Evolutionary conservation across 2,797 vertebrate genomes (phyloP).

Genomic region (Sebastes nivosus): DNA sequence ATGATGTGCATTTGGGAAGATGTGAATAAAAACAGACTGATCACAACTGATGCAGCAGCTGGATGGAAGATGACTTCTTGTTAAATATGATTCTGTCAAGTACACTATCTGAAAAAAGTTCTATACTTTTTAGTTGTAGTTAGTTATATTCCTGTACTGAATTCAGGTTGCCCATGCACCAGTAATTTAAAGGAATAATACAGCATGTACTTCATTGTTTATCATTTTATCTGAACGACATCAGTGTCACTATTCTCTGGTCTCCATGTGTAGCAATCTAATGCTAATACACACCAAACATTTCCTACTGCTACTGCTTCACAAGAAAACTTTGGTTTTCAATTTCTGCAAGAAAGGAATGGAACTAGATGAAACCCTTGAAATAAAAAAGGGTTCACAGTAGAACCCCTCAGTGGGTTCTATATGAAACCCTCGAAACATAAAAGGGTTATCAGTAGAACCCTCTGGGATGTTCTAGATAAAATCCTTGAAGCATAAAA

Average conservation of each 20-base stretch:
- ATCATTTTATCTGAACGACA: not conserved
- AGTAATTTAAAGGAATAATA: no score
- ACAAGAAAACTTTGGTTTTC: no score
- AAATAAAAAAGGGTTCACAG: no score
- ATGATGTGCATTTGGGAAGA: constrained; percentile 14
- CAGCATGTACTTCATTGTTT: not conserved
- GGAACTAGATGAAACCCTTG: no score
- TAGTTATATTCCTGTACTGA: not conserved
- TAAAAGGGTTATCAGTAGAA: no score
- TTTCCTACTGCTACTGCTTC: no score
- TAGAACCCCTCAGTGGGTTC: no score
- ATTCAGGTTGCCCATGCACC: not conserved
- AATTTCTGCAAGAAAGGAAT: not conserved
- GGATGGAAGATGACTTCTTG: not conserved
- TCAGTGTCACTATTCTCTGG: not conserved
- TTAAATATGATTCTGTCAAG: not conserved
- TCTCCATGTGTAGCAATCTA: not conserved
- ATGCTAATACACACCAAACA: not conserved
- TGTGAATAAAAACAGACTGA: constrained; percentile 26
- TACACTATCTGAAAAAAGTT: not conserved
- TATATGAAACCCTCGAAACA: no score
- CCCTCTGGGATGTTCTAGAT: no score
- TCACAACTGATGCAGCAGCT: constrained; percentile 9
- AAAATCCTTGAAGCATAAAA: no score
- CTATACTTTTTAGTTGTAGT: not conserved